Percentiles rank a stretch among this genome's conserved stretches.
Evolutionary conservation across 64 coral and sea anemone genomes (phyloP).

Genomic region (Montipora cactus): DNA sequence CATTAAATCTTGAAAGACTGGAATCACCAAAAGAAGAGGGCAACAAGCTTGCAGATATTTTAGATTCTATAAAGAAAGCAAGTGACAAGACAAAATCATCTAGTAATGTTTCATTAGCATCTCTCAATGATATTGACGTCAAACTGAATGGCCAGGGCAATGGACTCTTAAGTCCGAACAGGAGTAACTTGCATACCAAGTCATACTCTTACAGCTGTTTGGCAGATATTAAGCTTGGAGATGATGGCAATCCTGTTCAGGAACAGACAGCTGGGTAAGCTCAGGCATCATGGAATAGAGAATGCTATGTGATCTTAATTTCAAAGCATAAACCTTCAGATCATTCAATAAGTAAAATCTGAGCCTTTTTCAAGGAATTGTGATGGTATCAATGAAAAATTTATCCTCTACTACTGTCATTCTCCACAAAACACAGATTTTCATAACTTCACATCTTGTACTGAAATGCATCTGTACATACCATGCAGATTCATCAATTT

Average conservation of each 20-base stretch:
- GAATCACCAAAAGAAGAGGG: constrained; percentile 60
- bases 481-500: too few relatives aligned
- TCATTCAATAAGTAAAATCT: too few relatives aligned
- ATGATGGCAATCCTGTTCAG: constrained; percentile 44
- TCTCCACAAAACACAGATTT: too few relatives aligned
- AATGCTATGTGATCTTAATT: too few relatives aligned
- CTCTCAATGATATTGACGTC: constrained; percentile 34
- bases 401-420: too few relatives aligned
- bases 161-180: constrained; percentile 22
- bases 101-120: constrained; percentile 13
- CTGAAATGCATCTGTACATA: too few relatives aligned
- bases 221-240: constrained; percentile 49
- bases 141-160: constrained; percentile 22
- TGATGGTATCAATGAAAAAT: too few relatives aligned
- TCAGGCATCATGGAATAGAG: background rate
- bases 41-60: constrained; percentile 85
- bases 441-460: too few relatives aligned
- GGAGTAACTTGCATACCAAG: constrained; percentile 43
- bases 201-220: constrained; percentile 72
- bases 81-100: constrained; percentile 24
- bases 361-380: too few relatives aligned
- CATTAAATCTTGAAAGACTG: background rate
- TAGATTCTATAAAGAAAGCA: constrained; percentile 87
- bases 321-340: too few relatives aligned
- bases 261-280: constrained; percentile 1